Base-by-base conservation (phyloP, 2,888 invertebrate genomes). In the Brachylomia viminalis region DNA sequence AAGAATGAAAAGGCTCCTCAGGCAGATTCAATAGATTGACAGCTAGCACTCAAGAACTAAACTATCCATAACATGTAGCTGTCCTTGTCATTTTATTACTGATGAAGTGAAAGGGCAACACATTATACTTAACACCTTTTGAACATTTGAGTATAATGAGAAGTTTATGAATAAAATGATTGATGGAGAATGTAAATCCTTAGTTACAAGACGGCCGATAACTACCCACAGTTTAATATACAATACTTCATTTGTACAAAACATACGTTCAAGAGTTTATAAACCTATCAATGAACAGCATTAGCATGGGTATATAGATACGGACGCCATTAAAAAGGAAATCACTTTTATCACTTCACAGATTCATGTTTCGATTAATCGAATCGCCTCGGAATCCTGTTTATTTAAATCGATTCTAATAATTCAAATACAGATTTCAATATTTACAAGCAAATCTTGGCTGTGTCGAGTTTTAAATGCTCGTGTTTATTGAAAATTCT, bases 401-500 rank as follows among this genome's bases (percentile, higher is more conserved):
- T 83, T 78, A 68, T 68, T 69, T 20, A 64, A 68, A 83, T 86
- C 73, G 64, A 69, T 74, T 83, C 49, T 71, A 77, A 75, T 75
- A 81, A 77, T 70, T 74, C 64, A 33, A 61, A 81, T 70, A 58
- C 67, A n/a, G 54, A 77, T 62, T 73, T 78, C 62, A 78, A 83
- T 72, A 69, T 65, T 71, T 73, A 58, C 58, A 56, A 68, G 68
- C 79, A 62, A 72, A 78, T 66, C 72, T 69, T 58, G 65, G 23
- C 49, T 65, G 73, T 30, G 33, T 52, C 61, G 65, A 67, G 79
- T 70, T 72, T 69, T 72, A 49, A 73, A 73, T 77, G 64, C 58
- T 45, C 42, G 30, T 58, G 58, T 86, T 83, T 82, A 77, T 71
- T 83, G 84, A 86, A 75, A 75, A 86, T 79, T 82, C 68, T 73